Percentiles rank a stretch among this genome's conserved stretches.
Evolutionary conservation across 1,140 invertebrate species (phyloP).

Genomic region (Vollenhovia emeryi): DNA sequence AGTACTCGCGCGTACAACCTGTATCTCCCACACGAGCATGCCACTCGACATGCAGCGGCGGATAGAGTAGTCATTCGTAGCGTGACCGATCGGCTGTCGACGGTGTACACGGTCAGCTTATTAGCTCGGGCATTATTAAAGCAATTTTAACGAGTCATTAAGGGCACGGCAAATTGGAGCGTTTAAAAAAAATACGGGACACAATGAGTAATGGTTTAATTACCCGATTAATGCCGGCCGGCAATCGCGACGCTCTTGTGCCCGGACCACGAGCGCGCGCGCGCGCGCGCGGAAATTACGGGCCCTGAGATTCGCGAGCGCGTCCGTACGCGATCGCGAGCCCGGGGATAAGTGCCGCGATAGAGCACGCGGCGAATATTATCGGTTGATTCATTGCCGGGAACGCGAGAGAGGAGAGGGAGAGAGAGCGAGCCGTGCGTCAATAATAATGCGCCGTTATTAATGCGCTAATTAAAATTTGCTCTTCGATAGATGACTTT

Average conservation of each 20-base stretch:
- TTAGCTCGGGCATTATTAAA: slow-evolving; percentile 48
- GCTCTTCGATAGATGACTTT: neutral
- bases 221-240: slow-evolving; percentile 31
- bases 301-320: neutral
- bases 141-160: slow-evolving; percentile 57
- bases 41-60: slow-evolving; percentile 49
- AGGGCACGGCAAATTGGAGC: slow-evolving; percentile 41
- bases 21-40: slow-evolving; percentile 42
- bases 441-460: neutral
- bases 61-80: slow-evolving; percentile 62
- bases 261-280: neutral
- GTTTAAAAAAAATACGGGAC: slow-evolving; percentile 22
- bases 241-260: slow-evolving; percentile 15
- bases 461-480: slow-evolving; percentile 24
- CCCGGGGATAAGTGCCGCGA: slow-evolving; percentile 22
- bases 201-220: slow-evolving; percentile 55
- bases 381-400: neutral
- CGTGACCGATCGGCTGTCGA: slow-evolving; percentile 65
- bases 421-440: neutral
- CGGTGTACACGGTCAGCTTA: slow-evolving; percentile 50
- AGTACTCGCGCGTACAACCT: slow-evolving; percentile 16
- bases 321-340: neutral
- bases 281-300: slow-evolving; percentile 5
- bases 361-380: neutral
- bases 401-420: neutral